phyloP scores from a whole-genome alignment of 2,113 vertebrate species.

The Pelmatolapia mariae region DNA sequence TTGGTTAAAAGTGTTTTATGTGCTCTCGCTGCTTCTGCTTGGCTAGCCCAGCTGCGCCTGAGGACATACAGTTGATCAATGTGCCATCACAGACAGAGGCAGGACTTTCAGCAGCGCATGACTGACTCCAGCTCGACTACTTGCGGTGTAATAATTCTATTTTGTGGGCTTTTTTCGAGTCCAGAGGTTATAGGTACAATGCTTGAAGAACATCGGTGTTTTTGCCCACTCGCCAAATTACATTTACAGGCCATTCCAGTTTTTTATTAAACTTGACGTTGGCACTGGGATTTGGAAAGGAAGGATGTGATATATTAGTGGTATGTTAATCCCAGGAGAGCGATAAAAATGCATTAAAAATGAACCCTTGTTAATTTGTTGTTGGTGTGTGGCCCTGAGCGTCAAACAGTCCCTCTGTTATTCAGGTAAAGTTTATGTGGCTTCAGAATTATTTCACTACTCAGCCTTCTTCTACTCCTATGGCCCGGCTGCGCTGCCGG shows the following conservation, averaged over 20 bases:
- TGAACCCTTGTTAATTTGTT: constrained; percentile 40
- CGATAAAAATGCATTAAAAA: constrained; percentile 33
- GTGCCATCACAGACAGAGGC: constrained; percentile 38
- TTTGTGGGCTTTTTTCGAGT: constrained; percentile 34
- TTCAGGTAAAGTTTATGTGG: constrained; percentile 38
- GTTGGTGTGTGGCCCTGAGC: constrained; percentile 50
- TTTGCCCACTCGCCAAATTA: constrained; percentile 12
- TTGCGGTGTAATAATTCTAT: constrained; percentile 40
- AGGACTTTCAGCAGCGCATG: constrained; percentile 27
- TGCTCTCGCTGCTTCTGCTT: constrained; percentile 43
- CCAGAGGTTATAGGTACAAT: constrained; percentile 19
- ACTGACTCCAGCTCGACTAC: constrained; percentile 12
- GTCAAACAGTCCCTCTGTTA: constrained; percentile 23
- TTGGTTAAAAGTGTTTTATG: constrained; percentile 43
- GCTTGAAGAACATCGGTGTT: constrained; percentile 20
- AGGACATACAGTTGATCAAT: constrained; percentile 33
- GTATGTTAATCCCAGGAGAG: constrained; percentile 14
- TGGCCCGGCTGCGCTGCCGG: not conserved
- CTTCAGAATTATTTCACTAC: constrained; percentile 37
- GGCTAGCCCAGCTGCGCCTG: constrained; percentile 12
- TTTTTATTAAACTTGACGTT: constrained; percentile 12
- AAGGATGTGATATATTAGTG: constrained; percentile 44
- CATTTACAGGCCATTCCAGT: constrained; percentile 16
- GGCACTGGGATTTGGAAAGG: constrained; percentile 14
- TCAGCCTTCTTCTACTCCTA: constrained; percentile 7